Evolutionary conservation across 2,888 invertebrate species (phyloP), one percentile per base, ranked within the genome.

Genomic region (Lithophane socia): DNA sequence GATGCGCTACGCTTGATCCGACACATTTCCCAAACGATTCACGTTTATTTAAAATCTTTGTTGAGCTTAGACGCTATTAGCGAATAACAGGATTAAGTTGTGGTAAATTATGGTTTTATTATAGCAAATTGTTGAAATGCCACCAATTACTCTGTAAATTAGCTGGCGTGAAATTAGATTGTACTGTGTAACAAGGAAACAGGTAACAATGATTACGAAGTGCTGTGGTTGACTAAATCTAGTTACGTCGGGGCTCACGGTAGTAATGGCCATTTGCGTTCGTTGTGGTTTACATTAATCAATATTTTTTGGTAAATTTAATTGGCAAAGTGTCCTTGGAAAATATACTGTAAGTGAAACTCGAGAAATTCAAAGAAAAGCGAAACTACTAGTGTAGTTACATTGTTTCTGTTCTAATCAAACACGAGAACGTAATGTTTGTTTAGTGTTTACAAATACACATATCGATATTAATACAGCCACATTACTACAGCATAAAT

Each of bases 131-230:
- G 78, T 81, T 73, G 79, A 79, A 79, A 80, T 79, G 72, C 61
- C 72, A 80, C 44, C 79, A 81, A 86, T 87, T 88, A 86, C 82
- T 83, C 70, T 80, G 86, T 80, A 86, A 87, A 89, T 87, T 86
- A 88, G 85, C 77, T 75, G 85, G 86, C 87, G 88, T 90, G 86
- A 90, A 91, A 89, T 91, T 87, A 90, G 86, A 88, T 90, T 87
- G 88, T 87, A 86, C 86, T 80, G 76, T 84, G 88, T 87, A 87
- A 87, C 88, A 89, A 88, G 88, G 87, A 89, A 88, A 77, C 86
- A 73, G 86, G 86, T 88, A 87, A 90, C 87, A 88, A 85, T 87
- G 83, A 89, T 90, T 92, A 90, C 88, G 78, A 87, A 85, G 86
- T 87, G 86, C 82, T 87, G 87, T 87, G 89, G 83, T 91, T 88